phyloP scores from a whole-genome alignment of 2,888 invertebrate species.

The Dorcus hopei region DNA sequence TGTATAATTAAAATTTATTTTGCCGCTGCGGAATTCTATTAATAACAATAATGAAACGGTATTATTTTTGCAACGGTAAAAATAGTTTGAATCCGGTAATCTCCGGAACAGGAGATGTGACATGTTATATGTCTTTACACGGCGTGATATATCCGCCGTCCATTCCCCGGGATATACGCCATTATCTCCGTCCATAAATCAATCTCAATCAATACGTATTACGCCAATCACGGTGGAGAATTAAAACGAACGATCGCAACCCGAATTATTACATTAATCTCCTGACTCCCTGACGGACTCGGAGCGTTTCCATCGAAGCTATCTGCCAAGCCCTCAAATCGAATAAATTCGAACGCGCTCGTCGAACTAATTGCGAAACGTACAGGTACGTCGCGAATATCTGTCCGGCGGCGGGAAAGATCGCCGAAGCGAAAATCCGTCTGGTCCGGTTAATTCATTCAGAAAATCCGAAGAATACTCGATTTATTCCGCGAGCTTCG shows the following conservation, averaged over 20 bases:
- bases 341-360: too few species aligned
- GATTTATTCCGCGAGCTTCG: not conserved
- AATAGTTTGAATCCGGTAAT: constrained; percentile 1
- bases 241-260: constrained; percentile 15
- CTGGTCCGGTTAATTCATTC: not conserved
- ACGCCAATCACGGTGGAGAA: constrained; percentile 22
- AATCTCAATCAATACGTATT: constrained; percentile 21
- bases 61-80: too few species aligned
- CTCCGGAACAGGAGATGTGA: constrained; percentile 4
- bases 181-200: constrained; percentile 18
- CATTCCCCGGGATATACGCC: constrained; percentile 13
- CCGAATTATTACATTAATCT: constrained; percentile 28
- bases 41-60: too few species aligned
- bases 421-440: not conserved
- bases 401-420: not conserved
- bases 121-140: constrained; percentile 6
- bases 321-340: too few species aligned
- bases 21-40: too few species aligned
- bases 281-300: not conserved
- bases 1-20: too few species aligned
- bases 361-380: too few species aligned
- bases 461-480: not conserved
- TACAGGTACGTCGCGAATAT: not conserved
- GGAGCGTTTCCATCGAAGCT: not conserved
- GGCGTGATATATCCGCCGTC: constrained; percentile 15